Conservation (phyloP, 2,113 vertebrate genomes). For the Butorides virescens region DNA sequence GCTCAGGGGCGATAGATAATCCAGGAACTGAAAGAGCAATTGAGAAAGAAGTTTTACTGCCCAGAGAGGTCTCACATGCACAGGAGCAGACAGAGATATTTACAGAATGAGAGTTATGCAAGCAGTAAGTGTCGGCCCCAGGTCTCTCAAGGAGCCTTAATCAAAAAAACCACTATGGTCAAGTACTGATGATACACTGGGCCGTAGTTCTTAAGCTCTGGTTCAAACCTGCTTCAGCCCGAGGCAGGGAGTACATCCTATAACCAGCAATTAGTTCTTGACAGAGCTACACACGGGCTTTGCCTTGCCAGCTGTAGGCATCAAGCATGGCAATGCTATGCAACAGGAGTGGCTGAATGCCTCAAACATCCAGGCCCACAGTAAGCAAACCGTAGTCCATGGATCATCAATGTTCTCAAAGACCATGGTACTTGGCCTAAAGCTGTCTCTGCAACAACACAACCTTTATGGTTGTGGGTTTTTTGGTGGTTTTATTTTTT, state of each 20-base stretch:
- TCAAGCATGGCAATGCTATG: not conserved
- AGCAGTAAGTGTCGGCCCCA: not conserved
- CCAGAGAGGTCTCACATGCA: fast-evolving
- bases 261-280: not conserved
- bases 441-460: fast-evolving
- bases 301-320: not conserved
- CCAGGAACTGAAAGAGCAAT: not conserved
- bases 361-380: not conserved
- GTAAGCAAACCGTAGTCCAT: not conserved
- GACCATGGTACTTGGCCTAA: not conserved
- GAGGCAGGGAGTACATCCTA: fast-evolving
- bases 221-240: not conserved
- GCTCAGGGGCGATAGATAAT: not conserved
- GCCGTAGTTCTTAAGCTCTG: not conserved
- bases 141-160: not conserved
- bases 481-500: not conserved
- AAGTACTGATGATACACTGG: not conserved
- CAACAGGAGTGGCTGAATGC: not conserved
- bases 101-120: not conserved
- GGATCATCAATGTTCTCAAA: not conserved
- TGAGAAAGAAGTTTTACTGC: not conserved
- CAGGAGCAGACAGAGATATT: not conserved
- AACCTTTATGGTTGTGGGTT: not conserved
- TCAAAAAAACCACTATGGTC: not conserved
- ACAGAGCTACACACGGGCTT: fast-evolving